Conservation (phyloP, 2,797 vertebrate species). For the Scolopax rusticola region DNA sequence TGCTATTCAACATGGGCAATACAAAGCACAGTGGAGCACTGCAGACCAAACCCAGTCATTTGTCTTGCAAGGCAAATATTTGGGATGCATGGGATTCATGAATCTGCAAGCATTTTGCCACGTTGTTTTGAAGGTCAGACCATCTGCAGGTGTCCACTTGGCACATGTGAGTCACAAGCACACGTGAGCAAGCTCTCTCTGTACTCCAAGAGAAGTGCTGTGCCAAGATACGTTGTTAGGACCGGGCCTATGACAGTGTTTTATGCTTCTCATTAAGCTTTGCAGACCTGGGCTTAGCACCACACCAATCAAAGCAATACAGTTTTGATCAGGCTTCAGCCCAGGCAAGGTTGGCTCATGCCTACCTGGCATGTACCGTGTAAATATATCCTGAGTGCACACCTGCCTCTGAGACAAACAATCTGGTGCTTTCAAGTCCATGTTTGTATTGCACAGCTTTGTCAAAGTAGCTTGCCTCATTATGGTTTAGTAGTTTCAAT, state of each 20-base stretch:
- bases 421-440: neutral
- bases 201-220: neutral
- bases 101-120: neutral
- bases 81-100: neutral
- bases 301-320: neutral
- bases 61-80: neutral
- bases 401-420: neutral
- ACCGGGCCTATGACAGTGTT: neutral
- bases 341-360: neutral
- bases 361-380: neutral
- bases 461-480: neutral
- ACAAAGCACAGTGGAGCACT: neutral
- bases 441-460: neutral
- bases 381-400: neutral
- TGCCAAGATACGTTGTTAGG: neutral
- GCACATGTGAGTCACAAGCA: neutral
- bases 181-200: neutral
- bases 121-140: neutral
- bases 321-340: neutral
- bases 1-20: neutral
- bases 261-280: neutral
- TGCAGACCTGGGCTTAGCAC: neutral
- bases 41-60: neutral
- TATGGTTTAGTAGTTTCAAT: neutral
- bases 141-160: neutral